Base-by-base conservation (phyloP, 2,888 invertebrate species). In the Malthinus seriepunctatus region DNA sequence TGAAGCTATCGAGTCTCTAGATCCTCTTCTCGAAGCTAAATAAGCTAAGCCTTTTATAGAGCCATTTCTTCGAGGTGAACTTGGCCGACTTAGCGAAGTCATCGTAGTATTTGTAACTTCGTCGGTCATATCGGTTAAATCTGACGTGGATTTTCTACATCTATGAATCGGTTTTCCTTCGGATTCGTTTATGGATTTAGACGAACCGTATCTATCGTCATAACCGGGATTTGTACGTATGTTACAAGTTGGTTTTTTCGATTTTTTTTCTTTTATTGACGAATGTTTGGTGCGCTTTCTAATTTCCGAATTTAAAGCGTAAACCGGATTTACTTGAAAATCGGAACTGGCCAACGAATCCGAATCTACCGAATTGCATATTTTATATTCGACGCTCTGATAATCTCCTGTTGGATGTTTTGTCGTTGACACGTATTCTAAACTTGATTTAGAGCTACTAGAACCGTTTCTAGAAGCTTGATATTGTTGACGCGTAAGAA, bases 11-110 rank as follows among this genome's bases (percentile, higher is more conserved):
- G 88, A 88, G 68, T 88, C 88, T n/a, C 91, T 81, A 0, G 91
- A 91, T n/a, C 90, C 89, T 12, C 90, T 89, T n/a, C 93, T 82
- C 55, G 91, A 92, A n/a, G 93, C 93, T 69, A 93, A 79, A 74
- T 91, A 92, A 2, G 93, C 93, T 69, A 89, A 73, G 0, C 88
- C 88, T 0, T 88, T 87, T 69, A 85, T 86, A 72, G 85, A 83
- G 0, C 87, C 87, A 1, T 90, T 89, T 48, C 90, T 81, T 69
- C 89, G 83, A 0, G 87, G 86, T 0, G 87, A 89, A 73, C 83
- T 84, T 9, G 84, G 86, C 66, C 85, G 80, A 64, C 85, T 86
- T 9, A 85, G 74, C 50, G 84, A 84, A 3, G 87, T 87, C 15
- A 86, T 82, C 3, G 85, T 79, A 0, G 86, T 86, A 53, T 84